Percentiles rank a stretch among this genome's conserved stretches.
Conservation (phyloP, 2,113 vertebrate species). For the Microcebus griseorufus region DNA sequence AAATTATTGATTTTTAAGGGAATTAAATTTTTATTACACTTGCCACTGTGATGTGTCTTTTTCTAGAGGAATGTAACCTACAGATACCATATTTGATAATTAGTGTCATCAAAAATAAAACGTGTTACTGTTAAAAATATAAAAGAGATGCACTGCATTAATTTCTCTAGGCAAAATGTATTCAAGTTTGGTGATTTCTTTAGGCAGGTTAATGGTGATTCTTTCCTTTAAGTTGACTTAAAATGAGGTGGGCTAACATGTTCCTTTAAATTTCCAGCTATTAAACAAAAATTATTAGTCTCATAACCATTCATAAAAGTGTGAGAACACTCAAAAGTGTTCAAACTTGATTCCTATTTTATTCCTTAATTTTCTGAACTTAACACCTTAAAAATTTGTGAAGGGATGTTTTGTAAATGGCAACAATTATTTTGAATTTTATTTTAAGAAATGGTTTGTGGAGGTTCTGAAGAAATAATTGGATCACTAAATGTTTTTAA, state of each 20-base stretch:
- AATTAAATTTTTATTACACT: slow-evolving; percentile 51
- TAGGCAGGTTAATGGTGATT: not conserved
- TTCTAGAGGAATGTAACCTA: slow-evolving; percentile 52
- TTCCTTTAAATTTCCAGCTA: not conserved
- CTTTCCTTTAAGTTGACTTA: slow-evolving; percentile 15
- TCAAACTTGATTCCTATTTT: slow-evolving; percentile 2
- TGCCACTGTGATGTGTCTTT: slow-evolving; percentile 6
- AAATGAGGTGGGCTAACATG: not conserved
- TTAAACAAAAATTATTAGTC: not conserved
- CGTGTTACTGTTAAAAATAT: not conserved
- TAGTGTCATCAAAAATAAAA: slow-evolving; percentile 46
- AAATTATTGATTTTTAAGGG: slow-evolving; percentile 19
- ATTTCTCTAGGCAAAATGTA: not conserved
- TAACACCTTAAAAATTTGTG: not conserved
- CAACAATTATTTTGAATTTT: slow-evolving; percentile 21
- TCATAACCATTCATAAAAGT: not conserved
- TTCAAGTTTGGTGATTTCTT: slow-evolving; percentile 17
- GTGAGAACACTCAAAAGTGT: slow-evolving; percentile 14
- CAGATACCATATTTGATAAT: slow-evolving; percentile 28
- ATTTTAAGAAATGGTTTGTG: not conserved
- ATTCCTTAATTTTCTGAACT: slow-evolving; percentile 1
- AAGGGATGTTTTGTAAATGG: not conserved
- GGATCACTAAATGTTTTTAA: slow-evolving; percentile 17
- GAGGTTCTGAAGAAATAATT: slow-evolving; percentile 19
- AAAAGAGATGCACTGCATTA: not conserved